Evolutionary conservation across 2,113 vertebrate species (phyloP).

Genomic region (Australoheros scitulus): DNA sequence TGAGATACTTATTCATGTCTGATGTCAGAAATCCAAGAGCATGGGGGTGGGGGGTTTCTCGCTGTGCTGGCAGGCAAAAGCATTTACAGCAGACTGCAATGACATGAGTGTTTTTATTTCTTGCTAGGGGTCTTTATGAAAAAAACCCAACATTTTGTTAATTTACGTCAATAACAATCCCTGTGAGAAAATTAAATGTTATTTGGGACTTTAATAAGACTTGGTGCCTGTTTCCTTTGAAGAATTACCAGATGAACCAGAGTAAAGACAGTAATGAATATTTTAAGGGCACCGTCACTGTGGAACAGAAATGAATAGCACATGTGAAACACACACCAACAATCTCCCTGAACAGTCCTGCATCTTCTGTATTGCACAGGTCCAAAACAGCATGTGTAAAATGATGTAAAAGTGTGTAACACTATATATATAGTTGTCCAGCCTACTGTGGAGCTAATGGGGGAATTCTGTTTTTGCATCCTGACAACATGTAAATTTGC

Average conservation of each 20-base stretch:
- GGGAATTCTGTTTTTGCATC: too few relatives aligned
- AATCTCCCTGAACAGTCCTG: conserved; percentile 13
- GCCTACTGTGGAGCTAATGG: neutral
- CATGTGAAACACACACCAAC: conserved; percentile 55
- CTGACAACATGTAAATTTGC: neutral
- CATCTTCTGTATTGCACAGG: neutral
- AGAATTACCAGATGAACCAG: conserved; percentile 27
- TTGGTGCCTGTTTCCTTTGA: neutral
- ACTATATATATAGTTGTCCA: neutral
- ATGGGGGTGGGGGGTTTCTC: conserved; percentile 10
- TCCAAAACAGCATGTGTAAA: neutral
- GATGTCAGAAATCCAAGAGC: conserved; percentile 63
- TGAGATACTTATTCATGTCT: conserved; percentile 74
- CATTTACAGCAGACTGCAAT: conserved; percentile 22
- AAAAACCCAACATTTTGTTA: neutral
- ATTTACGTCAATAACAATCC: neutral
- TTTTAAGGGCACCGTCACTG: conserved; percentile 52
- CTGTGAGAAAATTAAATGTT: neutral
- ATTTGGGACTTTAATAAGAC: neutral
- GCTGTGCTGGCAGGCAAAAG: neutral
- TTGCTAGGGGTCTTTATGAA: neutral
- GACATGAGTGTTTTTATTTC: neutral
- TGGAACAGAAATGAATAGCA: conserved; percentile 35
- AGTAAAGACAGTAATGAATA: conserved; percentile 59
- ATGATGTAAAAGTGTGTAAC: neutral